Percentiles rank a stretch among this genome's conserved stretches.
These are phyloP conservation scores for Pharmacophagus antenor DNA, from an alignment of 2,888 invertebrate species.

Conservation along the genomic window DNA sequence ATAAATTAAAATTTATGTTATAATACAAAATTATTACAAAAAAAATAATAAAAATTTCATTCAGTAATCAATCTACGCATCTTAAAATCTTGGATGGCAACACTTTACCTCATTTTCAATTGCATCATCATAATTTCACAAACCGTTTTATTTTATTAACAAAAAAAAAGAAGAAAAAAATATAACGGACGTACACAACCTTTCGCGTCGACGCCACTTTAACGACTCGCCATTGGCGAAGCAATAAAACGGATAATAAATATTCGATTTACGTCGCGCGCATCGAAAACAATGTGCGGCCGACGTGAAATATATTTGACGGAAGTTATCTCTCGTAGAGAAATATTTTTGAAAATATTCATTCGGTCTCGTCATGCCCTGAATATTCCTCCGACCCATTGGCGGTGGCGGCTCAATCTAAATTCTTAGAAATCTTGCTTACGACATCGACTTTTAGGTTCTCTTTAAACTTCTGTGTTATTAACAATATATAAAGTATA, in stretches of 20 bases:
- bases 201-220: constrained; percentile 13
- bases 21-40: no score
- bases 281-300: constrained; percentile 28
- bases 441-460: constrained; percentile 6
- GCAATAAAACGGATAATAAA: constrained; percentile 31
- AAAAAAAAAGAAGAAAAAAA: no score
- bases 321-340: constrained; percentile 13
- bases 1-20: no score
- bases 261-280: constrained; percentile 29
- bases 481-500: not conserved
- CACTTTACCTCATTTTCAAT: no score
- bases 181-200: no score
- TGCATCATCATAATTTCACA: no score
- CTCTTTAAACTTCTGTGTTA: not conserved
- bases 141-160: no score
- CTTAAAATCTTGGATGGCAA: no score
- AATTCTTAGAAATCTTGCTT: constrained; percentile 29
- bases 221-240: constrained; percentile 12
- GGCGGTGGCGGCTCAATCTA: constrained; percentile 18
- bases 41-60: no score
- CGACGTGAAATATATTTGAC: constrained; percentile 28
- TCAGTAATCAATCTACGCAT: no score
- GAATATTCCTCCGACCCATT: constrained; percentile 14
- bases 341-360: constrained; percentile 30
- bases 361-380: constrained; percentile 7